Evolutionary conservation across 2,113 vertebrate species (phyloP).

Genomic region (Hoplias malabaricus): DNA sequence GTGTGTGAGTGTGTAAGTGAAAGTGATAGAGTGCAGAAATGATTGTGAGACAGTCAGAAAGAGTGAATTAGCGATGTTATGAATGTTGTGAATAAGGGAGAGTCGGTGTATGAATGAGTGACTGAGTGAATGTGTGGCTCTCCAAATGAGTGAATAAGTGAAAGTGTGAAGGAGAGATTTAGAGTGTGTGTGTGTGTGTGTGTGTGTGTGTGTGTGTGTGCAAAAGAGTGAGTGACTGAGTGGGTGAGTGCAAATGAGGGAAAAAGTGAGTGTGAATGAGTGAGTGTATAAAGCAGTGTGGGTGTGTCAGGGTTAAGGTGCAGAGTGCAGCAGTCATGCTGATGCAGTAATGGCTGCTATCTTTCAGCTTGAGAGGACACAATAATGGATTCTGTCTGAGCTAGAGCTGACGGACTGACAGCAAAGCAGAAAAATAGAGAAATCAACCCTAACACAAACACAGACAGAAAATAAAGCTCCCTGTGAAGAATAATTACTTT

Average conservation of each 20-base stretch:
- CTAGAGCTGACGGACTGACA: constrained; percentile 40
- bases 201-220: background rate
- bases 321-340: constrained; percentile 19
- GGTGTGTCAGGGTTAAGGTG: constrained; percentile 9
- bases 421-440: constrained; percentile 17
- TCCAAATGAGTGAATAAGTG: background rate
- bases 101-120: background rate
- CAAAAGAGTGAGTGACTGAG: background rate
- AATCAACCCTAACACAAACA: constrained; percentile 5
- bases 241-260: background rate
- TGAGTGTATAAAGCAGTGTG: background rate
- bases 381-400: constrained; percentile 30
- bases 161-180: background rate
- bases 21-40: background rate
- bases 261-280: background rate
- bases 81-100: too few relatives aligned
- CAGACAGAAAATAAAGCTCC: constrained; percentile 5
- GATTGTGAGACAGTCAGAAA: too few relatives aligned
- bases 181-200: background rate
- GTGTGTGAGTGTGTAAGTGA: background rate
- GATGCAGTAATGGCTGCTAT: constrained; percentile 37
- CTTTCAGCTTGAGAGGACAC: constrained; percentile 40
- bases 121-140: background rate
- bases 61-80: background rate
- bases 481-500: constrained; percentile 2